A percentile compares a stretch with the other conserved stretches of the same genome.
Conservation (phyloP, 2,888 invertebrate species). For the Epistrophe eligans region DNA sequence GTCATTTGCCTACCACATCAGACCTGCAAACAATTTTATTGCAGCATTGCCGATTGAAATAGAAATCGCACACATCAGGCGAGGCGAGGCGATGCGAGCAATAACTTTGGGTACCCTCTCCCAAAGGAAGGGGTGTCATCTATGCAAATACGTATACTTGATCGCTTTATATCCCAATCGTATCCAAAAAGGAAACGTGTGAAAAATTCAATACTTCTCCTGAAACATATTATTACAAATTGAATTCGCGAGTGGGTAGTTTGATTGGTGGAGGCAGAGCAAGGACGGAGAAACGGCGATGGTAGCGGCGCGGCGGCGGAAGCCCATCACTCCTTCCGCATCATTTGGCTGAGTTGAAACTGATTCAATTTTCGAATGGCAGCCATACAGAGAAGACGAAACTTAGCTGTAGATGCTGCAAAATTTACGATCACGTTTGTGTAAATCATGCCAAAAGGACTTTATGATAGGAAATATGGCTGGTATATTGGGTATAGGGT, state of each 20-base stretch:
- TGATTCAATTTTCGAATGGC: conserved; percentile 72
- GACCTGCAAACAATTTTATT: conserved; percentile 68
- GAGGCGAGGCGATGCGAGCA: background rate
- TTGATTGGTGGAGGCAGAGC: background rate
- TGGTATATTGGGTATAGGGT: background rate
- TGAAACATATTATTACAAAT: conserved; percentile 73
- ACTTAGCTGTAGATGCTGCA: conserved; percentile 22
- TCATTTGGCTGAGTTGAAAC: conserved; percentile 71
- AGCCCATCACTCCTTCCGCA: conserved; percentile 62
- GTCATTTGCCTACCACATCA: background rate
- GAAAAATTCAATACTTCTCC: conserved; percentile 73
- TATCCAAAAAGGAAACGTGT: conserved; percentile 68
- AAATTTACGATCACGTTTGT: conserved; percentile 75
- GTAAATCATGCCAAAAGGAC: conserved; percentile 74
- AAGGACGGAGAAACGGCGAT: background rate
- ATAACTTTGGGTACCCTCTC: background rate
- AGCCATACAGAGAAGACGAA: conserved; percentile 21
- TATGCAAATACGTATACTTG: conserved; percentile 38
- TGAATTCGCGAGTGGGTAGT: conserved; percentile 71
- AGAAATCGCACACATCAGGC: conserved; percentile 57
- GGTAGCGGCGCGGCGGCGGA: background rate
- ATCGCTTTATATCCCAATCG: conserved; percentile 68
- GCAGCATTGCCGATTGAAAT: conserved; percentile 68
- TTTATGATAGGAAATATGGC: conserved; percentile 53
- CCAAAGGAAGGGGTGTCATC: conserved; percentile 6